phyloP scores from a whole-genome alignment of 92 coral and sea anemone species.

The Bergia puertoricense region DNA sequence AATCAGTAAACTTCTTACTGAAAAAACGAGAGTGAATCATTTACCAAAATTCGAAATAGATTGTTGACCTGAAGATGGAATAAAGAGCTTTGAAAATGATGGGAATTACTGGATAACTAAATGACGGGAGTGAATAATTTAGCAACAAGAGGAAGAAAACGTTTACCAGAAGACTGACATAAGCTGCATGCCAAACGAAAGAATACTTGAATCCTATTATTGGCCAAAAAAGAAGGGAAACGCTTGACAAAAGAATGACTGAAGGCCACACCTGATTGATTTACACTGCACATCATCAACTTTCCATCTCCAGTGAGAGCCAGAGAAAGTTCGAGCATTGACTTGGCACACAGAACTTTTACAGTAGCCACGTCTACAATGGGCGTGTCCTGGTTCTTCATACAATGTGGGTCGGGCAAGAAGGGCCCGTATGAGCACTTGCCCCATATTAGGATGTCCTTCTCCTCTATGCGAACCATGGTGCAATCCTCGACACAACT shows the following conservation, averaged over 20 bases:
- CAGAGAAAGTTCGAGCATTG: slow-evolving; percentile 50
- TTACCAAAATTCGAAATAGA: too few species aligned
- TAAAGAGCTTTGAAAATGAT: too few species aligned
- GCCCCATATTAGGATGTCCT: slow-evolving; percentile 61
- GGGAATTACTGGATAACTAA: too few species aligned
- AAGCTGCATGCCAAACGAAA: too few species aligned
- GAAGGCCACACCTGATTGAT: slow-evolving; percentile 32
- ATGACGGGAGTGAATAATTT: too few species aligned
- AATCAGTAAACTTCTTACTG: too few species aligned
- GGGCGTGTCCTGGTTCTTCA: slow-evolving; percentile 24
- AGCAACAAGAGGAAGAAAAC: too few species aligned
- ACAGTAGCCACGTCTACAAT: slow-evolving; percentile 65
- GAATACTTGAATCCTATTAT: too few species aligned
- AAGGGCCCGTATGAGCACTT: slow-evolving; percentile 59
- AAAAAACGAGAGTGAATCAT: too few species aligned
- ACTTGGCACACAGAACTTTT: background rate
- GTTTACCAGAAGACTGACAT: too few species aligned
- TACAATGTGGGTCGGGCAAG: slow-evolving; percentile 51
- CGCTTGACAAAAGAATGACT: background rate
- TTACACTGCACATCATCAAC: slow-evolving; percentile 55
- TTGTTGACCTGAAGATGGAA: too few species aligned
- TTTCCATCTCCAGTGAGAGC: slow-evolving; percentile 50
- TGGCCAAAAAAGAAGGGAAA: too few species aligned
- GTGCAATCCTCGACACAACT: slow-evolving; percentile 67
- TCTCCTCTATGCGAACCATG: slow-evolving; percentile 57